These are phyloP conservation scores for Ptiloglossa arizonensis DNA, from an alignment of 1,140 invertebrate genomes.

Conservation along the genomic window DNA sequence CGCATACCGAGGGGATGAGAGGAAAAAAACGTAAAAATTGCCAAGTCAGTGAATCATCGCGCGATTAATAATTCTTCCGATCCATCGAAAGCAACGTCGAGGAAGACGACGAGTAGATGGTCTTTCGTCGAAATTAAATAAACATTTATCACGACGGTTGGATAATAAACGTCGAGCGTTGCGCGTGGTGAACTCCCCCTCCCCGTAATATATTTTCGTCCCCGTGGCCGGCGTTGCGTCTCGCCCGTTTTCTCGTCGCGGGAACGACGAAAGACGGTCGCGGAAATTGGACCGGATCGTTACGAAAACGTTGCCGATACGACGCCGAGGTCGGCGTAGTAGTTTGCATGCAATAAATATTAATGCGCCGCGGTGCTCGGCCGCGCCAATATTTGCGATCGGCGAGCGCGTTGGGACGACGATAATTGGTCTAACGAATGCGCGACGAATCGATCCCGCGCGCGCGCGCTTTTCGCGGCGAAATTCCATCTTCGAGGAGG, in stretches of 20 bases:
- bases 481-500: background rate
- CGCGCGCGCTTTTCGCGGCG: background rate
- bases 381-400: slow-evolving; percentile 63
- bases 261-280: background rate
- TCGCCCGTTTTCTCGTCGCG: background rate
- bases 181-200: too few species aligned
- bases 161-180: too few species aligned
- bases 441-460: slow-evolving; percentile 35
- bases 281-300: slow-evolving; percentile 63
- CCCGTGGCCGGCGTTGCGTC: too few species aligned
- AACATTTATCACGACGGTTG: too few species aligned
- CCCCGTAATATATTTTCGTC: too few species aligned
- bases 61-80: too few species aligned
- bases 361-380: slow-evolving; percentile 54
- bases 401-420: slow-evolving; percentile 49
- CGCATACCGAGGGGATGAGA: too few species aligned
- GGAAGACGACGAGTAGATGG: too few species aligned
- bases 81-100: too few species aligned
- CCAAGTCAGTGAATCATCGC: too few species aligned
- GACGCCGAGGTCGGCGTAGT: slow-evolving; percentile 45
- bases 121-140: too few species aligned
- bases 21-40: too few species aligned
- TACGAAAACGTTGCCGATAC: slow-evolving; percentile 45
- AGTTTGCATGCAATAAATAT: slow-evolving; percentile 67
- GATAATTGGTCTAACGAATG: slow-evolving; percentile 60